Conservation (phyloP, 2,113 vertebrate species). For the Solea senegalensis region DNA sequence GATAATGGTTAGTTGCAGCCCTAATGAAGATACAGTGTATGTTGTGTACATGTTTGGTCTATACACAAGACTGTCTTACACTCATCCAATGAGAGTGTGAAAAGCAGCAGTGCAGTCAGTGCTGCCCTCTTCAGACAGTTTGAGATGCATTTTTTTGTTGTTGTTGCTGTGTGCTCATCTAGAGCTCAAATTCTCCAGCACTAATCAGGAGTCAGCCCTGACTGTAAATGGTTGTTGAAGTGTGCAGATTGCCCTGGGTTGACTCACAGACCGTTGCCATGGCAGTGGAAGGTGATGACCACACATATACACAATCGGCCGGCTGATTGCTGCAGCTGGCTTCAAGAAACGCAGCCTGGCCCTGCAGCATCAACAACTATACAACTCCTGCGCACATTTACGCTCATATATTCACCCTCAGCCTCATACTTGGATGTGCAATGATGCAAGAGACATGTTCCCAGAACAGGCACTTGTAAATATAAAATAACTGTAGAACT, state of each 20-base stretch:
- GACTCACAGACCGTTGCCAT: conserved; percentile 67
- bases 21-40: too few relatives aligned
- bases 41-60: too few relatives aligned
- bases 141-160: too few relatives aligned
- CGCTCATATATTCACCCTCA: neutral
- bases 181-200: neutral
- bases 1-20: too few relatives aligned
- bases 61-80: too few relatives aligned
- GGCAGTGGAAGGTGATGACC: conserved; percentile 56
- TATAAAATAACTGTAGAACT: neutral
- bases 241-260: conserved; percentile 41
- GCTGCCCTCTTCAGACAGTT: too few relatives aligned
- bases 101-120: too few relatives aligned
- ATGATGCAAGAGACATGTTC: neutral
- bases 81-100: neutral
- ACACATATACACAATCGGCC: conserved; percentile 17
- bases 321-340: conserved; percentile 13
- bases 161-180: conserved; percentile 1
- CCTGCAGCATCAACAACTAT: conserved; percentile 8
- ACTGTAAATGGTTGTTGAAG: conserved; percentile 46
- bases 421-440: neutral
- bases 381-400: neutral
- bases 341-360: neutral
- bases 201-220: conserved; percentile 24
- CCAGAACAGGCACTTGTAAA: neutral